A percentile compares a stretch with the other conserved stretches of the same genome.
Evolutionary conservation across 2,113 vertebrate genomes (phyloP).

Genomic region (Tyrannus savana): DNA sequence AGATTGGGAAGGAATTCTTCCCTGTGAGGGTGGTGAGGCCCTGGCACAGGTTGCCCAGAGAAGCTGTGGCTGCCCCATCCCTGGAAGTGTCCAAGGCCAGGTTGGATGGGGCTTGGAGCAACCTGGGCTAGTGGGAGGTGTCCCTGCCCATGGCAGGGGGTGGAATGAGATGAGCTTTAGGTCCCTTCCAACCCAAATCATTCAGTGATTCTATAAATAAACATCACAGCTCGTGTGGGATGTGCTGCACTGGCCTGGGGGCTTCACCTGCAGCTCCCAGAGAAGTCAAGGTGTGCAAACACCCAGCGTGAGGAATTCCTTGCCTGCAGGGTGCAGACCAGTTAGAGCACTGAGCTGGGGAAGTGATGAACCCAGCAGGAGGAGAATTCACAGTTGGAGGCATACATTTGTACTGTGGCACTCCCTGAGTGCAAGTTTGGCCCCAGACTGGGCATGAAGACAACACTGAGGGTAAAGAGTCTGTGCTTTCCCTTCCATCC

Average conservation of each 20-base stretch:
- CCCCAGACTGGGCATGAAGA: fast-evolving
- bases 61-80: background rate
- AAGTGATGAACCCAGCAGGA: background rate
- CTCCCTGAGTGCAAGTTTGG: fast-evolving
- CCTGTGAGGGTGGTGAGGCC: background rate
- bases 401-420: background rate
- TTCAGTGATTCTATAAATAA: background rate
- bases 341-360: background rate
- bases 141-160: background rate
- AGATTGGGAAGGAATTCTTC: background rate
- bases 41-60: background rate
- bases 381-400: background rate
- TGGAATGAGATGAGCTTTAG: background rate
- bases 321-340: background rate
- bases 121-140: background rate
- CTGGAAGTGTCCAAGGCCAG: background rate
- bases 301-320: background rate
- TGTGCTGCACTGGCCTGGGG: background rate
- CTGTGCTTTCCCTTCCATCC: background rate
- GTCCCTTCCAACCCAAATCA: background rate
- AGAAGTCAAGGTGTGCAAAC: background rate
- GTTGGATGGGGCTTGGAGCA: background rate
- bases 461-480: background rate
- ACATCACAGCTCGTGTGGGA: fast-evolving
- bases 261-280: background rate